Evolutionary conservation across 1,140 invertebrate species (phyloP), one percentile per base, ranked within the genome.

Genomic region (Achatina immaculata): DNA sequence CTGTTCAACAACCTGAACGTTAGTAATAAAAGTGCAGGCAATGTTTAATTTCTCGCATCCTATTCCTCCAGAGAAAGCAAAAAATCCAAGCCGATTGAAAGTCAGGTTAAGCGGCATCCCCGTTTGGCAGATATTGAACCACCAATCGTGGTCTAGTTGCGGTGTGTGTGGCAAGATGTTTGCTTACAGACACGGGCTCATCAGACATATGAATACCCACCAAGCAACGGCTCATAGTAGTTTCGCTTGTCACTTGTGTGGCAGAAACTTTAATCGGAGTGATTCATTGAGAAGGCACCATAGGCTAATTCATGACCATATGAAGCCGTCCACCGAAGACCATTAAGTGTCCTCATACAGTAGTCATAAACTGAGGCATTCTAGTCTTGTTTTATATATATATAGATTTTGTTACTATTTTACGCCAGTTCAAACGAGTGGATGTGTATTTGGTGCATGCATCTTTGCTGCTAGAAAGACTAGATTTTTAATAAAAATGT

Each of bases 151-250:
- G 71, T 73, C 43, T 73, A 45, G 28, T 19, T 73, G 40, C 36
- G 42, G 43, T 51, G 6, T 73, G 68, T 69, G 71, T 73, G 71
- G 71, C 16, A 73, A 73, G 42, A 45, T 73, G 71, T 73, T 73
- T 73, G 71, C 71, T 45, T 73, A 43, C 40, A 73, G 43, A 21
- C 71, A 73, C 48, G 71, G 28, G 19, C 43, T 73, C 6, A 40
- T 73, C 28, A 42, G 71, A 28, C 71, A 73, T 73, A n/a, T 73
- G 71, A 73, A 73, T 31, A 73, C 71, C 11, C 71, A 73, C 24
- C 42, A 73, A 36, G 42, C 71, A 45, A 73, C 71, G 34, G 71
- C 71, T 24, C 48, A 42, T 28, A 43, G 71, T 73, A 40, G 71
- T n/a, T 73, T 73, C 31, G 21, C 43, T 14, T 73, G 71, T 21